Percentiles rank a stretch among this genome's conserved stretches.
Evolutionary conservation across 2,888 invertebrate species (phyloP).

Genomic region (Drosophila anceps): DNA sequence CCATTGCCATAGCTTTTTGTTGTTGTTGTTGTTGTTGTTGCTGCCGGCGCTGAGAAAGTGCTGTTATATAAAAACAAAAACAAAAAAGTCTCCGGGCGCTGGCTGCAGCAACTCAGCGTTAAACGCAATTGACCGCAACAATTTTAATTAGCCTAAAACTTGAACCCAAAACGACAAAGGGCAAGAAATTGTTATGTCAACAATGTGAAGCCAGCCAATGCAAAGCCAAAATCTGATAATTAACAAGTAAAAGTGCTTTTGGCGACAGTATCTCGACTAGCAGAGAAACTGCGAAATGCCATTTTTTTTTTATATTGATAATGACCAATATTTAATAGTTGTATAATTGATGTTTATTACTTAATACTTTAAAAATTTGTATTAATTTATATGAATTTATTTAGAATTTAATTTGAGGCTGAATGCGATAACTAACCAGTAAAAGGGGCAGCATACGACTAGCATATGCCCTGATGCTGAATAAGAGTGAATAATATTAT

Average conservation of each 20-base stretch:
- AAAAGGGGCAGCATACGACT: too few species aligned
- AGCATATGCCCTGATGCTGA: too few species aligned
- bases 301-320: neutral
- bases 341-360: too few species aligned
- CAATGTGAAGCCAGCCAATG: conserved; percentile 21
- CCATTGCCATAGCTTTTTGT: neutral
- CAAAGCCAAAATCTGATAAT: conserved; percentile 29
- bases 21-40: conserved; percentile 19
- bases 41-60: conserved; percentile 39
- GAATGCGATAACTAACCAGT: too few species aligned
- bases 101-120: conserved; percentile 20
- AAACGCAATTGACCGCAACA: conserved; percentile 62
- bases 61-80: conserved; percentile 25
- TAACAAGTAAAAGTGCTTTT: conserved; percentile 7
- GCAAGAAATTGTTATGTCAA: conserved; percentile 43
- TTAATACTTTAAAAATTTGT: too few species aligned
- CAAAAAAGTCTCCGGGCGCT: conserved; percentile 14
- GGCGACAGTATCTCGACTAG: neutral
- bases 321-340: neutral
- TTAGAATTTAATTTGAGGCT: too few species aligned
- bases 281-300: neutral
- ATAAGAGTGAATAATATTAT: too few species aligned
- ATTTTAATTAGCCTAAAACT: conserved; percentile 57
- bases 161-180: conserved; percentile 21
- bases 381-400: neutral